Base-by-base conservation (phyloP, 2,113 vertebrate genomes). In the Trematomus loennbergii region DNA sequence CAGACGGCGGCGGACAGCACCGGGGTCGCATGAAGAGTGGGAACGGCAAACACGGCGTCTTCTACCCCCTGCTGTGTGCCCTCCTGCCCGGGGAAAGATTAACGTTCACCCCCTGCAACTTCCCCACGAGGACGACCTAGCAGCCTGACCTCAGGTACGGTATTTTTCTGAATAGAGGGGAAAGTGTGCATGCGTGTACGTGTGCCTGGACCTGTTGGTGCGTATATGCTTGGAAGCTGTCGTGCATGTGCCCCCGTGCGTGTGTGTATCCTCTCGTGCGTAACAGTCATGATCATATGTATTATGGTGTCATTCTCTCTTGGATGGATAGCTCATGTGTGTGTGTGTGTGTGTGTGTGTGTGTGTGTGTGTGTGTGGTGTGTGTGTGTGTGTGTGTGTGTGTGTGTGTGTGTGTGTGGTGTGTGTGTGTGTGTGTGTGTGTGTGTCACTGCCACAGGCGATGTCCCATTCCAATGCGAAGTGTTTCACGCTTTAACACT, bases 1-100 rank as follows among this genome's bases (percentile, higher is more conserved):
- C 89, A 95, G 91, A 94, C 85, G 86, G 91, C 71, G 68, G 87
- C 60, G 88, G 91, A 87, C 92, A 83, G 88, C 91, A 59, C 79
- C 81, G 79, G 90, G 88, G 91, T 91, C 90, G 87, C 90, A 91
- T 22, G 79, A 64, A 83, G 85, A 87, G 76, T 72, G 29, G 58
- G 50, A 43, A 29, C 72, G 22, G 55, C 84, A 57, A 70, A 86
- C 79, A 68, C 61, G 5, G 65, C 60, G 61, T 70, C 81, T 57
- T 74, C 48, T 64, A 66, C 58, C 79, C 63, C 60, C 83, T 2
- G 62, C 67, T 74, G 82, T 22, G 74, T 45, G 69, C 76, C 59
- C 49, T 65, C 62, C 52, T 18, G 46, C 65, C 54, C 54, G 16
- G 74, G 65, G 63, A 69, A 70, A 89, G 80, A 84, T 85, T 58